Evolutionary conservation across 2,888 invertebrate species (phyloP).

Genomic region (Tachina lurida): DNA sequence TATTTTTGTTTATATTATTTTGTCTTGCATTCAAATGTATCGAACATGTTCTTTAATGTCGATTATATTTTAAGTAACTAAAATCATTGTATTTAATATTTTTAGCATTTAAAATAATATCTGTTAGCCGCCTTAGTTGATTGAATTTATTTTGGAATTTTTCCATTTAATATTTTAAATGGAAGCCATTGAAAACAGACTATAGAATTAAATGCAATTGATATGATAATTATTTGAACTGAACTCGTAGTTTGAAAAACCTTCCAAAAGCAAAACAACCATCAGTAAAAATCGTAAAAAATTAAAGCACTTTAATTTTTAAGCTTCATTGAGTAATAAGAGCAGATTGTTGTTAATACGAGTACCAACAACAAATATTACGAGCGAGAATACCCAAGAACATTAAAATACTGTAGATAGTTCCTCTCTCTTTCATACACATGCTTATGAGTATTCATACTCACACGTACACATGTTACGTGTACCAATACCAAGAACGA

Average conservation of each 20-base stretch:
- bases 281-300: neutral
- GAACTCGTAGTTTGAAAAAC: slow-evolving; percentile 13
- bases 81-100: too few relatives aligned
- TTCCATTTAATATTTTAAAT: slow-evolving; percentile 11
- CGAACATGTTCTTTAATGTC: too few relatives aligned
- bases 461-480: neutral
- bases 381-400: neutral
- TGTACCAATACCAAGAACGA: neutral
- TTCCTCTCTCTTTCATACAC: neutral
- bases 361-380: slow-evolving; percentile 5
- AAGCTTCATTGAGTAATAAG: slow-evolving; percentile 61
- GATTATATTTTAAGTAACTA: too few relatives aligned
- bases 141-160: neutral
- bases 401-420: neutral
- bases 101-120: too few relatives aligned
- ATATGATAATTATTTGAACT: slow-evolving; percentile 59
- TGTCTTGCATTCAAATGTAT: too few relatives aligned
- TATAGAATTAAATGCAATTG: slow-evolving; percentile 45
- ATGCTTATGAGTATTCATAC: neutral
- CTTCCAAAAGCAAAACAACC: neutral
- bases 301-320: slow-evolving; percentile 62
- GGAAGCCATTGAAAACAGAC: neutral
- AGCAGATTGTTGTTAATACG: slow-evolving; percentile 63
- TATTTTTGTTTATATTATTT: too few relatives aligned
- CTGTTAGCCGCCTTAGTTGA: neutral